Percentiles rank a stretch among this genome's conserved stretches.
These are phyloP conservation scores for Montifringilla adamsi DNA, from an alignment of 2,113 vertebrate genomes.

Conservation along the genomic window DNA sequence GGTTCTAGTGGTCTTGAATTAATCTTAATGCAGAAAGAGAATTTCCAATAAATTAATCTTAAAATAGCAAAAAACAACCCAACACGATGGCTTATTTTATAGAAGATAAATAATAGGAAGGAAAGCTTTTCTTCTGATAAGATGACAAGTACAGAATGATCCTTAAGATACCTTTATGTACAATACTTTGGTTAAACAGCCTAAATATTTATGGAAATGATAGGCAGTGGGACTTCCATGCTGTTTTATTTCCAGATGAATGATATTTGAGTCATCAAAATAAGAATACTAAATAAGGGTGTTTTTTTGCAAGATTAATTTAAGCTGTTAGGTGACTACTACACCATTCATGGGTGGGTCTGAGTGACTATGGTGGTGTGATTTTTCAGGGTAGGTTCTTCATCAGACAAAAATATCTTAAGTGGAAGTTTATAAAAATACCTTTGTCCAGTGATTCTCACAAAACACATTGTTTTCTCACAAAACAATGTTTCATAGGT, in stretches of 20 bases:
- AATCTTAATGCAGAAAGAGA: conserved; percentile 27
- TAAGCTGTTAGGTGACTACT: neutral
- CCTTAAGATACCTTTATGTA: neutral
- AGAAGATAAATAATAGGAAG: conserved; percentile 11
- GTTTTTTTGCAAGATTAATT: neutral
- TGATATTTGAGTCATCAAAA: conserved; percentile 30
- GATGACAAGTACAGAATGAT: conserved; percentile 25
- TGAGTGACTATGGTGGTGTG: neutral
- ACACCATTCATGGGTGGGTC: neutral
- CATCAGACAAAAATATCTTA: neutral
- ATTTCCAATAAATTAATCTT: conserved; percentile 45
- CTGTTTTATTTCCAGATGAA: conserved; percentile 1
- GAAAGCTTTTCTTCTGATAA: conserved; percentile 6
- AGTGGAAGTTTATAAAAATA: neutral
- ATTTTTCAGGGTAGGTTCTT: neutral
- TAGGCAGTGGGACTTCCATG: neutral
- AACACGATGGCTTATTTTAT: neutral
- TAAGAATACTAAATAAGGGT: neutral
- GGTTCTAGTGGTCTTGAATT: conserved; percentile 43
- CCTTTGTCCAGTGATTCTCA: neutral
- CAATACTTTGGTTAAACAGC: conserved; percentile 25
- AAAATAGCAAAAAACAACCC: neutral
- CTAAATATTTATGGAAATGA: conserved; percentile 39
- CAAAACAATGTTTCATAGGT: neutral
- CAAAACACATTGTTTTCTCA: neutral